phyloP scores from a whole-genome alignment of 1,140 invertebrate species.

The Phymastichus coffea region DNA sequence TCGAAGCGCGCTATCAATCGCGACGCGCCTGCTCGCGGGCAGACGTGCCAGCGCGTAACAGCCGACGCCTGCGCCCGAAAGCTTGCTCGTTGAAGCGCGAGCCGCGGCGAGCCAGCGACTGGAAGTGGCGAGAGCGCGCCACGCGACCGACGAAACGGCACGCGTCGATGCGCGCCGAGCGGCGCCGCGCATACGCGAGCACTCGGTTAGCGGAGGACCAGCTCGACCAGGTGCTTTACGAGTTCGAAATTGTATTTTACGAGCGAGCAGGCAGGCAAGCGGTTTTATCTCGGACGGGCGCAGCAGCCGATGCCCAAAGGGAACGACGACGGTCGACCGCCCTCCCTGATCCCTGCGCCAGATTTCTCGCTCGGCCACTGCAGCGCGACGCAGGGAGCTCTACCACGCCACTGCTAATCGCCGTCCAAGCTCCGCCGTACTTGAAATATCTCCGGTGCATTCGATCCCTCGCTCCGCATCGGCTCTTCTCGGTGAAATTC shows the following conservation, averaged over 20 bases:
- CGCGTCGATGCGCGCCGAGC: not conserved
- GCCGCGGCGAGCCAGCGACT: no score
- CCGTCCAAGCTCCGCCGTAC: no score
- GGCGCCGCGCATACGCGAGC: not conserved
- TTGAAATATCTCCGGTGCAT: no score
- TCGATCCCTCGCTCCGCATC: no score
- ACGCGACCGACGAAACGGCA: not conserved
- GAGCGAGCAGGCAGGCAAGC: conserved; percentile 13
- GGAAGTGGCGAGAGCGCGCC: no score
- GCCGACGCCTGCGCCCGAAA: no score
- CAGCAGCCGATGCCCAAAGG: not conserved
- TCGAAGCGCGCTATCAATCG: not conserved
- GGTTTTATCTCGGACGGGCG: conserved; percentile 5
- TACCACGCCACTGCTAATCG: no score
- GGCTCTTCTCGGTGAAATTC: no score
- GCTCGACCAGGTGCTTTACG: conserved; percentile 10
- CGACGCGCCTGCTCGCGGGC: not conserved
- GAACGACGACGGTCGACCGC: not conserved
- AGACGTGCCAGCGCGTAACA: no score
- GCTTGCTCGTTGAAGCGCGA: no score
- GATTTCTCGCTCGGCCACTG: not conserved
- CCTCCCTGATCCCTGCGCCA: not conserved
- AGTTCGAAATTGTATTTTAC: conserved; percentile 25
- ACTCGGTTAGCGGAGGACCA: not conserved
- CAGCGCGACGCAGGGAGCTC: not conserved